A percentile compares a stretch with the other conserved stretches of the same genome.
These are phyloP conservation scores for Helarctos malayanus DNA, from an alignment of 2,797 vertebrate genomes.

Conservation along the genomic window DNA sequence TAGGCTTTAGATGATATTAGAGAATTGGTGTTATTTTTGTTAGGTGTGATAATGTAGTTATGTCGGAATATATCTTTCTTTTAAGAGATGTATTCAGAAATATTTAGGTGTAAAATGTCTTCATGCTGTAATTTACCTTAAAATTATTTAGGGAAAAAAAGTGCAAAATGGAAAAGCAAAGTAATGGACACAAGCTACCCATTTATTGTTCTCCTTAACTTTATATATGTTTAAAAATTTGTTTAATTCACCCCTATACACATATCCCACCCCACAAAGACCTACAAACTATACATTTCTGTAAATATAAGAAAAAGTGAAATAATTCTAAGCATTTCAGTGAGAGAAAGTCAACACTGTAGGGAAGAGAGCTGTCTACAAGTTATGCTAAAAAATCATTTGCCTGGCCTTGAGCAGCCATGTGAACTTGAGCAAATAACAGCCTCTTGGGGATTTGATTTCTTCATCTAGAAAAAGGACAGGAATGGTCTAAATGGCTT, in stretches of 20 bases:
- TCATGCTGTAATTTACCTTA: constrained; percentile 13
- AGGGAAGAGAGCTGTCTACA: not conserved
- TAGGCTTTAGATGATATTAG: not conserved
- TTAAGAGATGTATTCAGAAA: constrained; percentile 48
- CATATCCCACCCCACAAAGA: not conserved
- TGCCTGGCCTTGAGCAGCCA: not conserved
- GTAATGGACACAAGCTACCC: not conserved
- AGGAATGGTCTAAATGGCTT: not conserved
- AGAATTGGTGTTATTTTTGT: not conserved
- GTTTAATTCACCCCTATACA: not conserved
- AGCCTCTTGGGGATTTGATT: not conserved
- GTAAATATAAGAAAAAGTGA: constrained; percentile 23
- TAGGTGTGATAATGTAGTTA: not conserved
- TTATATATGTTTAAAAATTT: not conserved
- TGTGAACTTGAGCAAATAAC: not conserved
- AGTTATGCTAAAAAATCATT: not conserved
- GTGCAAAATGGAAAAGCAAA: constrained; percentile 18
- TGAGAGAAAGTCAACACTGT: constrained; percentile 19
- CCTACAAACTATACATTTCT: not conserved
- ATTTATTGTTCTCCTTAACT: not conserved
- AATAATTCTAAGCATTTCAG: not conserved
- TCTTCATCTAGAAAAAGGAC: constrained; percentile 39
- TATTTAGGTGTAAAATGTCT: not conserved
- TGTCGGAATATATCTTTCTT: not conserved
- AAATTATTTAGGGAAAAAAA: not conserved